A percentile compares a stretch with the other conserved stretches of the same genome.
Evolutionary conservation across 2,797 vertebrate genomes (phyloP).

Genomic region (Micrastur ruficollis): DNA sequence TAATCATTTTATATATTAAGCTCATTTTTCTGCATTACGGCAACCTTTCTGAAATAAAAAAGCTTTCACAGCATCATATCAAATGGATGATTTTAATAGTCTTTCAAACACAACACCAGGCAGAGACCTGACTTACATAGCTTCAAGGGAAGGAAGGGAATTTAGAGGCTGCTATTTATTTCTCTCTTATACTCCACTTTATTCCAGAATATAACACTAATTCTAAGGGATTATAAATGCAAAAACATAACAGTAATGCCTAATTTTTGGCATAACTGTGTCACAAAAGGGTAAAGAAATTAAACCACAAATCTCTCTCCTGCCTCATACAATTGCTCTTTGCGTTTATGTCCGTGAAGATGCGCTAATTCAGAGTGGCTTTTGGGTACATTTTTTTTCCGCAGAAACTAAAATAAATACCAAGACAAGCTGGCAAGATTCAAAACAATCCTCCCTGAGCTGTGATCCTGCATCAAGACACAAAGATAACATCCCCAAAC

Average conservation of each 20-base stretch:
- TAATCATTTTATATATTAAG: not conserved
- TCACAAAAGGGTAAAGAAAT: not conserved
- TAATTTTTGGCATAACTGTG: not conserved
- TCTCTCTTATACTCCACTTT: not conserved
- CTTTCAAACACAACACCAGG: not conserved
- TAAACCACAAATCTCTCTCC: not conserved
- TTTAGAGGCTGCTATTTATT: not conserved
- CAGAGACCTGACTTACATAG: not conserved
- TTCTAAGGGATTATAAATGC: not conserved
- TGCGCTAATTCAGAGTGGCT: not conserved
- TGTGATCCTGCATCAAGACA: not conserved
- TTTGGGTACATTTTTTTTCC: not conserved
- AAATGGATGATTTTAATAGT: not conserved
- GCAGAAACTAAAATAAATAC: not conserved
- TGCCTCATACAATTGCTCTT: not conserved
- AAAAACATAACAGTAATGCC: not conserved
- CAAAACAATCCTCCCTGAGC: not conserved
- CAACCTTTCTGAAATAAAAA: not conserved
- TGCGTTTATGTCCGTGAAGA: not conserved
- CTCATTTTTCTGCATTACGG: not conserved
- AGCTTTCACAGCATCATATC: not conserved
- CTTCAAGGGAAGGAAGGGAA: not conserved
- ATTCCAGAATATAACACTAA: not conserved
- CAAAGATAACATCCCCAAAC: not conserved
- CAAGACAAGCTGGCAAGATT: not conserved